Conservation (phyloP, 2,888 invertebrate genomes). For the Cactoblastis cactorum region DNA sequence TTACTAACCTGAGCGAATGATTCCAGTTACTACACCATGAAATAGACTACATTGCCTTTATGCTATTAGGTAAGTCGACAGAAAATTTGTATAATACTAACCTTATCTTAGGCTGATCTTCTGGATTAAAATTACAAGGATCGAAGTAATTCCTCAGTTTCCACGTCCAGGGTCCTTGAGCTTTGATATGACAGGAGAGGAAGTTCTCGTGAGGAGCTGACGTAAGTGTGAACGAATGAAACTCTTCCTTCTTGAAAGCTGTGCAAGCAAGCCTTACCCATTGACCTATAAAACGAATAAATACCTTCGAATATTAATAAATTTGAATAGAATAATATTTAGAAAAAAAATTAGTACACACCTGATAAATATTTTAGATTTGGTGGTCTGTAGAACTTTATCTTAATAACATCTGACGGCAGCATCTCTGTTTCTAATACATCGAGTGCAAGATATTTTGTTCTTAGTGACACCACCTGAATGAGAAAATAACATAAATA, state of each 20-base stretch:
- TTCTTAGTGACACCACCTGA: conserved; percentile 92
- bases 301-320: not conserved
- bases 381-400: conserved; percentile 96
- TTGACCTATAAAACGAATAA: conserved; percentile 80
- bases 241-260: conserved; percentile 92
- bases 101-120: conserved; percentile 90
- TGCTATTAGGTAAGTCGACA: not conserved
- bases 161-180: conserved; percentile 97
- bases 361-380: conserved; percentile 94
- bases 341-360: conserved; percentile 30
- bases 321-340: no score
- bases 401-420: conserved; percentile 96
- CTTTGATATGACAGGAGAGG: conserved; percentile 96
- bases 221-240: conserved; percentile 96
- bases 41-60: no score
- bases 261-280: conserved; percentile 96
- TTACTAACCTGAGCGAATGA: no score
- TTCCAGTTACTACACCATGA: no score
- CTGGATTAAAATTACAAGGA: conserved; percentile 93
- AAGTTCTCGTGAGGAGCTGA: conserved; percentile 98
- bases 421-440: conserved; percentile 95
- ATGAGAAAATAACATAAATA: conserved; percentile 3
- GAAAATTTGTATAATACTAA: conserved; percentile 22
- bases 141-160: conserved; percentile 96
- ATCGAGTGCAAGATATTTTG: conserved; percentile 94